Percentiles rank a stretch among this genome's conserved stretches.
Conservation (phyloP, 2,888 invertebrate genomes). For the Pinctada fucata region DNA sequence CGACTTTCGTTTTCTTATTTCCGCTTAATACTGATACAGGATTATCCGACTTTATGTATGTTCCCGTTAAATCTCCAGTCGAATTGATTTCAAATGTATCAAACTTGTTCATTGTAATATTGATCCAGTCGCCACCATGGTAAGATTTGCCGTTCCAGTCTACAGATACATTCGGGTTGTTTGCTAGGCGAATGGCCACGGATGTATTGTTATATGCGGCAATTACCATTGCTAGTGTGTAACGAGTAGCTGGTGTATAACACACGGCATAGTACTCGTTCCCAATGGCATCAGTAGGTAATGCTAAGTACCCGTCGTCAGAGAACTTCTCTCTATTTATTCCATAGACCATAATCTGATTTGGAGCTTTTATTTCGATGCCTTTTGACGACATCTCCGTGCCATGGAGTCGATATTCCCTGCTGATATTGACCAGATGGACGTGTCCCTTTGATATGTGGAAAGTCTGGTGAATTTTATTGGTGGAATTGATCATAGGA, state of each 20-base stretch:
- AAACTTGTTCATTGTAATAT: conserved; percentile 36
- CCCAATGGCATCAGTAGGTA: conserved; percentile 52
- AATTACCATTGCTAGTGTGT: conserved; percentile 43
- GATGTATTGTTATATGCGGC: conserved; percentile 39
- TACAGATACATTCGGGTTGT: conserved; percentile 35
- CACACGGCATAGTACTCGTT: conserved; percentile 51
- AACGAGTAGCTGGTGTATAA: conserved; percentile 38
- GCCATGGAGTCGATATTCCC: background rate
- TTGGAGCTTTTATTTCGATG: conserved; percentile 34
- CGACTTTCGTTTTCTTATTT: conserved; percentile 49
- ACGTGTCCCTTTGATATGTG: conserved; percentile 3
- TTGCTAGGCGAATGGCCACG: conserved; percentile 35
- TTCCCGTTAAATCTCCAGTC: conserved; percentile 62
- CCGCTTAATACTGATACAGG: conserved; percentile 62
- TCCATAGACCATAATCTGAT: conserved; percentile 50
- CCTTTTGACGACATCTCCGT: conserved; percentile 18
- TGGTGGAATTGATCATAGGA: background rate
- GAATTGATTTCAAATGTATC: conserved; percentile 48
- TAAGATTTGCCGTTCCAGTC: conserved; percentile 33
- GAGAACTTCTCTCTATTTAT: conserved; percentile 49
- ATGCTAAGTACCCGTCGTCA: conserved; percentile 52
- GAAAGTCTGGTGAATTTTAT: background rate
- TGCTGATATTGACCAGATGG: background rate
- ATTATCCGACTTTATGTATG: conserved; percentile 51
- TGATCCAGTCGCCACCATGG: conserved; percentile 26